A percentile compares a stretch with the other conserved stretches of the same genome.
These are phyloP conservation scores for Spodoptera picta DNA, from an alignment of 2,888 invertebrate genomes.

Conservation along the genomic window DNA sequence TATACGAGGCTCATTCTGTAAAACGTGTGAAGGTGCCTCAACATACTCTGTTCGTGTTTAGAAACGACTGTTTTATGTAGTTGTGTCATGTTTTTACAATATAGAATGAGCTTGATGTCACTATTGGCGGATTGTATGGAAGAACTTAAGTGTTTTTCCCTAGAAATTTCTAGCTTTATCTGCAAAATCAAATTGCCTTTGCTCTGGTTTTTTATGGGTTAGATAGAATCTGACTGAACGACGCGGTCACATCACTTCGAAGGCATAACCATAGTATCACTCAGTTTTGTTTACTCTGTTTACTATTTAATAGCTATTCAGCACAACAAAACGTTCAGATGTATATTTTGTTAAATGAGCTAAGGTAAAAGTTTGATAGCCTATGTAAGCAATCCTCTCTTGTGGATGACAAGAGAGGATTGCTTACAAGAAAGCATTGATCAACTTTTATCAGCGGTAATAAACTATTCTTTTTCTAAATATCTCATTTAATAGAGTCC, in stretches of 20 bases:
- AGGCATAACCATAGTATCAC: too few relatives aligned
- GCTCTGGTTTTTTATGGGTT: not conserved
- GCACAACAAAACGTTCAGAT: too few relatives aligned
- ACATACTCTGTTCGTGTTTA: slow-evolving; percentile 33
- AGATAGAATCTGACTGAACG: not conserved
- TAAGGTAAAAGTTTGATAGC: too few relatives aligned
- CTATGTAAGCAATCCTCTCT: too few relatives aligned
- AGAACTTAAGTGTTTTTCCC: slow-evolving; percentile 10
- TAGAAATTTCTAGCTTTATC: slow-evolving; percentile 3
- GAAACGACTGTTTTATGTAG: slow-evolving; percentile 37
- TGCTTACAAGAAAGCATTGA: too few relatives aligned
- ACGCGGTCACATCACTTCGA: not conserved
- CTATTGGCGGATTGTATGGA: not conserved
- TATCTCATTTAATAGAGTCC: too few relatives aligned
- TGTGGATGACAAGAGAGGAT: too few relatives aligned
- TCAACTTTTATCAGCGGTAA: too few relatives aligned
- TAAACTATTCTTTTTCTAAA: too few relatives aligned
- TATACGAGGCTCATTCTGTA: slow-evolving; percentile 44
- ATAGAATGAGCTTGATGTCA: slow-evolving; percentile 13
- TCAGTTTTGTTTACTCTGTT: too few relatives aligned
- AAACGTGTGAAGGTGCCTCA: slow-evolving; percentile 46
- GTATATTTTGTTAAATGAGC: too few relatives aligned
- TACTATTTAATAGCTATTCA: too few relatives aligned
- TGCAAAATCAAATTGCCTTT: not conserved
- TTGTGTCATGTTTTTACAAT: slow-evolving; percentile 21